Evolutionary conservation across 2,888 invertebrate genomes (phyloP), one percentile per base, ranked within the genome.

Genomic region (Euplexia lucipara): DNA sequence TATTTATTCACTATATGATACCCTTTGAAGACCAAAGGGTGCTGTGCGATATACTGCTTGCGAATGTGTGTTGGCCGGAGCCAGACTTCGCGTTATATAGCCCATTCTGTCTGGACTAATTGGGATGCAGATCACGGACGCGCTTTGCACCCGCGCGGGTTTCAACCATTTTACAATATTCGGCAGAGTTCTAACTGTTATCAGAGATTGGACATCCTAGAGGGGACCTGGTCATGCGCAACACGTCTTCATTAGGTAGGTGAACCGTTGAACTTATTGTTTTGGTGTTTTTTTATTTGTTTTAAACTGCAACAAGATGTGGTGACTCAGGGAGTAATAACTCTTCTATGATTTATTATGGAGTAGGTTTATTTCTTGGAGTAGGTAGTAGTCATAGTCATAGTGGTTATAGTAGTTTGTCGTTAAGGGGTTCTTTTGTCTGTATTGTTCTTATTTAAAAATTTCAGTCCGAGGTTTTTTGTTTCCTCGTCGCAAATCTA

Each of bases 141-240:
- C 65, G 85, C 80, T 5, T 77, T 86, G 91, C 90, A 90, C 86
- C 87, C 79, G 88, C 87, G 86, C 85, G 78, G 79, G 80, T 81
- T 79, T 81, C 72, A 79, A 78, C 82, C 86, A 87, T 86, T 90
- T 90, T 89, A 89, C 90, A 86, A 88, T 85, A 87, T 88, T 90
- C 88, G 89, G 81, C 87, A 85, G 86, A 87, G 81, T 79, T 87
- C 89, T 90, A 85, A 92, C 93, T 92, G 94, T 93, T 93, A 93
- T 86, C 75, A 86, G 84, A 88, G 85, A 87, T 86, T 88, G 87
- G 86, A 87, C 83, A 88, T 90, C 90, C 88, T 89, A 87, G 84
- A 79, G 73, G 67, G 80, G 85, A 87, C 83, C 83, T 78, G 84
- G 57, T 83, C 85, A 92, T 91, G 88, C 90, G 79, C 79, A 60